Evolutionary conservation across 1,140 invertebrate species (phyloP), one percentile per base, ranked within the genome.

Genomic region (Globodera rostochiensis): DNA sequence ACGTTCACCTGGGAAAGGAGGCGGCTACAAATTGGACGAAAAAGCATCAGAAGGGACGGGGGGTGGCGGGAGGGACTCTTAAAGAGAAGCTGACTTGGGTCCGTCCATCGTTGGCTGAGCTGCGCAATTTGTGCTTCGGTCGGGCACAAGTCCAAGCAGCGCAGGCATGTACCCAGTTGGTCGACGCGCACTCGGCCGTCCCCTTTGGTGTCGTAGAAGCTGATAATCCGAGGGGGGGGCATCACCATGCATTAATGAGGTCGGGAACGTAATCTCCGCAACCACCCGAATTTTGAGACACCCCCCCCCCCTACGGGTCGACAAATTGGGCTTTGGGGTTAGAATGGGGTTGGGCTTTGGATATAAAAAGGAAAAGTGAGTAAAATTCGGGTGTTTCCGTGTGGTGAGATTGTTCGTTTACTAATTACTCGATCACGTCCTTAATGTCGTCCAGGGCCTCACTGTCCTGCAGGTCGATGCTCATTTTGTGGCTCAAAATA

Each of bases 61-160:
- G 67, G n/a, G 67, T 7, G 67, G 67, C 7, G 50, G 50, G 50
- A 53, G 11, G 50, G 11, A 53, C 7, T 13, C 7, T 53, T 53
- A 9, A 69, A 19, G 7, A 5, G 36, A 69, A 13, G 36, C 69
- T 71, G 69, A 71, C 69, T 47, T 71, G 69, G 69, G 69, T 71
- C 69, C 36, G 69, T 46, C 69, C 69, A 71, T 71, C 36, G 69
- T 21, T 71, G 69, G n/a, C 69, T 78, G 13, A 78, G 96, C 57
- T 89, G 89, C 84, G 84, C 67, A 19, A 85, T 60, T 53, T 85
- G 85, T 47, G 73, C 71, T 60, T 85, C 67, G 36, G 82, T 85
- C 1, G 84, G 84, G 69, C 53, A 67, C 25, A 86, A 69, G 53
- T 84, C 84, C 36, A 85, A 45, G 50, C 84, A 74, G 36, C 84